Evolutionary conservation across 2,888 invertebrate species (phyloP).

Genomic region (Pterostichus niger): DNA sequence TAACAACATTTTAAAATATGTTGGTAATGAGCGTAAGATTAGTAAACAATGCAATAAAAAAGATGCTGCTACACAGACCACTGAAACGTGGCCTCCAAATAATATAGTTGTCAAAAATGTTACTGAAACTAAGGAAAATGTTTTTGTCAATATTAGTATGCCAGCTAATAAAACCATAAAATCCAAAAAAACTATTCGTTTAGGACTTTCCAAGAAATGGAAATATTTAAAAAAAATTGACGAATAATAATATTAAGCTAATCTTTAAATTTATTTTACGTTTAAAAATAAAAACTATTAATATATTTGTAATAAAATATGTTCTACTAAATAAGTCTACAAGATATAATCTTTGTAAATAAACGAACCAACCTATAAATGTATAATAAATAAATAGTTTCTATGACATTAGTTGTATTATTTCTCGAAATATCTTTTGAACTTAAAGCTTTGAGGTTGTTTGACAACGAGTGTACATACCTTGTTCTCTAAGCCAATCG

Average conservation of each 20-base stretch:
- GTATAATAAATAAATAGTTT: constrained; percentile 21
- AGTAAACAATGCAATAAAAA: not conserved
- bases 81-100: not conserved
- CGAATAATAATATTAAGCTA: not conserved
- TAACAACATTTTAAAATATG: not conserved
- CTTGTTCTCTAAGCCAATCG: constrained; percentile 84
- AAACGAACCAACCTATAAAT: not conserved
- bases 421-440: not conserved
- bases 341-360: no score
- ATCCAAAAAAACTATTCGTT: constrained; percentile 10
- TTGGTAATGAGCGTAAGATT: not conserved
- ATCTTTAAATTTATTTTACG: no score
- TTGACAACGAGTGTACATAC: constrained; percentile 74
- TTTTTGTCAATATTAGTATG: constrained; percentile 7
- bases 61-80: not conserved
- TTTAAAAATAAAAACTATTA: no score
- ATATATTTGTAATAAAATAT: not conserved
- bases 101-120: constrained; percentile 1
- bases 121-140: not conserved
- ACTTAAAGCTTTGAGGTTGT: no score
- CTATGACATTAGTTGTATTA: not conserved
- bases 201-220: constrained; percentile 33
- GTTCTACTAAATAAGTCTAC: no score
- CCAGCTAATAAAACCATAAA: not conserved
- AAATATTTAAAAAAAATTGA: not conserved